Conservation (phyloP, 2,113 vertebrate genomes). For the Paramormyrops kingsleyae region DNA sequence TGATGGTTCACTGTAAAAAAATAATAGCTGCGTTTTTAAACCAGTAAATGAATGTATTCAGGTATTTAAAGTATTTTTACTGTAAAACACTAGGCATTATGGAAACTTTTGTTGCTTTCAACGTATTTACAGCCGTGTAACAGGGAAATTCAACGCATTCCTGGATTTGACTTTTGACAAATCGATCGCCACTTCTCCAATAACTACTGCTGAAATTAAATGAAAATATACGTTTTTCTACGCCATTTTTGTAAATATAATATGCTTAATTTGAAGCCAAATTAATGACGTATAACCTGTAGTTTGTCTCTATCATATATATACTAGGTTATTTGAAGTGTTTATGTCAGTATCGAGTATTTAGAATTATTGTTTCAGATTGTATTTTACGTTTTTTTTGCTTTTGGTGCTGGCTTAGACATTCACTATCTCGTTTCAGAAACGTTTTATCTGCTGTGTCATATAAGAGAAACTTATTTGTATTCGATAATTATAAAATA, state of each 20-base stretch:
- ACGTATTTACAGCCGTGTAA: background rate
- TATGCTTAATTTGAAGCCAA: background rate
- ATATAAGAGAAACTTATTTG: background rate
- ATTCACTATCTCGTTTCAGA: background rate
- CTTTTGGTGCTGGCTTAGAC: background rate
- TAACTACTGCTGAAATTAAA: background rate
- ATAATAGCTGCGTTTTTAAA: background rate
- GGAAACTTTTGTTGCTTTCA: background rate
- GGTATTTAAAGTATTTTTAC: background rate
- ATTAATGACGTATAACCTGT: background rate
- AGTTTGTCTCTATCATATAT: background rate
- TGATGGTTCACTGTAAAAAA: background rate
- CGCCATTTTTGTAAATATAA: background rate
- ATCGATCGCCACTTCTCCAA: background rate
- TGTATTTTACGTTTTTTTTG: background rate
- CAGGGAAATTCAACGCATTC: background rate
- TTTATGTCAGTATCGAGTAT: background rate
- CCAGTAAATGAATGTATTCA: background rate
- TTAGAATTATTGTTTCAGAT: background rate
- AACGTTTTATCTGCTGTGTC: background rate
- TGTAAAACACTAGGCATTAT: background rate
- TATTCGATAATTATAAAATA: background rate
- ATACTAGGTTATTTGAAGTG: background rate
- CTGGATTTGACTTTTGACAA: background rate
- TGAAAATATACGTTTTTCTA: background rate